These are phyloP conservation scores for Protonemura montana DNA, from an alignment of 2,888 invertebrate species.

Conservation along the genomic window DNA sequence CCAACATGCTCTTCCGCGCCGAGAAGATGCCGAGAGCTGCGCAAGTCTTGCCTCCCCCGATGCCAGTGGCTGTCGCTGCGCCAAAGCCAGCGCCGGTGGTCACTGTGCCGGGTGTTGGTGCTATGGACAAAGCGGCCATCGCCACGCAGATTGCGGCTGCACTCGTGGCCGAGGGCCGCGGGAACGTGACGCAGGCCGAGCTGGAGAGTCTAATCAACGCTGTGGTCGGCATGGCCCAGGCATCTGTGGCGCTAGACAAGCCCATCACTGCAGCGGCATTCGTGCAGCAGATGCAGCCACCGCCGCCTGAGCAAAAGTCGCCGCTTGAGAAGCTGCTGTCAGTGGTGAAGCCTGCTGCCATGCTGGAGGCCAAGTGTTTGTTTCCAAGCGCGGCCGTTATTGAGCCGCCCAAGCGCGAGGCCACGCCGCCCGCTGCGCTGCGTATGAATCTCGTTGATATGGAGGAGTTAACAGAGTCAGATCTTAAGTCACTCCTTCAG, in stretches of 20 bases:
- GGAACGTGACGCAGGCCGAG: conserved; percentile 80
- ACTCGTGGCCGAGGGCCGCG: conserved; percentile 79
- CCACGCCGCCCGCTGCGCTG: not conserved
- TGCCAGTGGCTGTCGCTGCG: not conserved
- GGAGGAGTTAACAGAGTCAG: conserved; percentile 81
- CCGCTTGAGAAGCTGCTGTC: conserved; percentile 51
- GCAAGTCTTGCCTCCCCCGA: not conserved
- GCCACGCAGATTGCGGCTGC: conserved; percentile 84
- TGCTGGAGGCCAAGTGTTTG: not conserved
- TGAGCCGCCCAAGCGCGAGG: conserved; percentile 1
- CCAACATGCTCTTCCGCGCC: conserved; percentile 75
- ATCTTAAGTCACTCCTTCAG: conserved; percentile 79
- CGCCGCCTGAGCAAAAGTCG: conserved; percentile 53
- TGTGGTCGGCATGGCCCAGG: conserved; percentile 75
- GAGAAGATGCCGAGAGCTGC: conserved; percentile 52
- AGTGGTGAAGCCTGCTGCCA: conserved; percentile 38
- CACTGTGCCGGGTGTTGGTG: conserved; percentile 74
- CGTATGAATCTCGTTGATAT: conserved; percentile 58
- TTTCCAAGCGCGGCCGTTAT: conserved; percentile 15
- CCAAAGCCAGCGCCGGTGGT: conserved; percentile 54
- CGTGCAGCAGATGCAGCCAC: conserved; percentile 52
- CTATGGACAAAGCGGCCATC: conserved; percentile 79
- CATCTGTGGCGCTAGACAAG: conserved; percentile 63
- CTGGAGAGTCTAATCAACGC: conserved; percentile 81
- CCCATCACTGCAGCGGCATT: conserved; percentile 64